A percentile compares a stretch with the other conserved stretches of the same genome.
Evolutionary conservation across 2,797 vertebrate genomes (phyloP).

Genomic region (Pseudomugil tenellus): DNA sequence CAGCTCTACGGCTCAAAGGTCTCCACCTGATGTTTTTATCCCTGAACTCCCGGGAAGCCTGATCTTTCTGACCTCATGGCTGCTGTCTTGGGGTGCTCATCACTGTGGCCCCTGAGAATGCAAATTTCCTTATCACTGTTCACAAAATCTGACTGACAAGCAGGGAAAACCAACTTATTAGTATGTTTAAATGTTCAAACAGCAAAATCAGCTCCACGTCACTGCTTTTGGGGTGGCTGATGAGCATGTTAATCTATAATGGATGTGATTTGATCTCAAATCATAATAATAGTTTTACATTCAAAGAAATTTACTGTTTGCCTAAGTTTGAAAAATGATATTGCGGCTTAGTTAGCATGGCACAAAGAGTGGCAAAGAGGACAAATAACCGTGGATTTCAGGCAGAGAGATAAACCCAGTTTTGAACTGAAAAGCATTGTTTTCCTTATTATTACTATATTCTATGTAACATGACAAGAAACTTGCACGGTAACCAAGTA

Average conservation of each 20-base stretch:
- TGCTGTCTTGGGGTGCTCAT: conserved; percentile 10
- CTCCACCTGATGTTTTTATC: conserved; percentile 44
- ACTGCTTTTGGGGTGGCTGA: background rate
- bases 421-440: background rate
- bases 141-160: conserved; percentile 14
- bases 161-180: conserved; percentile 16
- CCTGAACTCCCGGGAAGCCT: conserved; percentile 54
- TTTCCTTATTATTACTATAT: background rate
- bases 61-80: conserved; percentile 40
- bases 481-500: background rate
- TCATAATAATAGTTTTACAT: background rate
- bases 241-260: background rate
- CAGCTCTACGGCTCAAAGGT: conserved; percentile 40
- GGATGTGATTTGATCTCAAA: background rate
- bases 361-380: background rate
- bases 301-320: background rate
- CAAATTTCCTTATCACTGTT: conserved; percentile 31
- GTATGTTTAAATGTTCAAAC: conserved; percentile 15
- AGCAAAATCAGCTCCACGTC: conserved; percentile 3
- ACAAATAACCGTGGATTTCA: conserved; percentile 1
- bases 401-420: background rate
- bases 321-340: background rate
- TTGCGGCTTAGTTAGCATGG: background rate
- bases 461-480: background rate
- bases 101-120: conserved; percentile 25